Evolutionary conservation across 2,888 invertebrate species (phyloP), one percentile per base, ranked within the genome.

Genomic region (Cyrtodaria siliqua): DNA sequence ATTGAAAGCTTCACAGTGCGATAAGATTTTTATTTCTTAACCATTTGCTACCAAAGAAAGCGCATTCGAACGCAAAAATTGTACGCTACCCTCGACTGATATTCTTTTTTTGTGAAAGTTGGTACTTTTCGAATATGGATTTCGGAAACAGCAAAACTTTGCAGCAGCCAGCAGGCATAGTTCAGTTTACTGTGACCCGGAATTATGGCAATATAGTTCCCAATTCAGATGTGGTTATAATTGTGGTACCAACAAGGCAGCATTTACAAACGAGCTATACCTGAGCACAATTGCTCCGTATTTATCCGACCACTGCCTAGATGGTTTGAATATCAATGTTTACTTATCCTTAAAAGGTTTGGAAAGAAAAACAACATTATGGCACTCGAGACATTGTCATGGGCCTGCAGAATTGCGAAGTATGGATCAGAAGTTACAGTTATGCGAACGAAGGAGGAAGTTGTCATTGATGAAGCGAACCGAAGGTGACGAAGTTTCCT

Each of bases 161-260:
- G 12, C 14, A 42, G 8, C 69, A 73, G 24, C 23, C 38, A 3
- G 55, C 69, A 2, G 49, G 60, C 0, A 52, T 66, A 2, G 64
- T 76, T 2, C 73, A 59, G 42, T 77, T 73, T 50, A 61, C 24
- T 2, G 72, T 72, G 4, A 71, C 79, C n/a, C 27, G 50, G 16
- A 53, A 60, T 16, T 18, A 38, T 12, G 18, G n/a, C 12, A 29
- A 59, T 9, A 53, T 33, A 2, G 56, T 73, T 42, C 26, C 63
- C 1, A 40, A 29, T 0, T 40, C 73, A 0, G 77, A 77, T 29
- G 53, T 81, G 40, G 67, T 87, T 14, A 78, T 87, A 2, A 76
- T 87, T 18, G 69, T 76, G n/a, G 86, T 87, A 1, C 88, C 88
- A n/a, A n/a, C n/a, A n/a, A n/a, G n/a, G n/a, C n/a, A 9, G 87